Evolutionary conservation across 2,113 vertebrate species (phyloP).

Genomic region (Aleadryas rufinucha): DNA sequence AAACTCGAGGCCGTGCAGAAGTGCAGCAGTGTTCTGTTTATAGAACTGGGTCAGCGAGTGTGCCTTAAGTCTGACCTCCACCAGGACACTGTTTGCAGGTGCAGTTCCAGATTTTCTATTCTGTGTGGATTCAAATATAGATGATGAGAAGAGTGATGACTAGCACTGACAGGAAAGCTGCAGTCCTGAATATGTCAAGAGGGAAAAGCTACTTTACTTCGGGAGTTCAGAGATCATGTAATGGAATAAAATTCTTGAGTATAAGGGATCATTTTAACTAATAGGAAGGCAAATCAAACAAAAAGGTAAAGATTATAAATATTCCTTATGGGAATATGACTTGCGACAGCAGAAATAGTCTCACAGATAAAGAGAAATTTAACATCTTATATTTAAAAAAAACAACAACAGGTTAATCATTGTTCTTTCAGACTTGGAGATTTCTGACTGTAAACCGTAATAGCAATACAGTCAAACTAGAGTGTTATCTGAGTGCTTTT

Average conservation of each 20-base stretch:
- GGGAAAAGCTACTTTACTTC: neutral
- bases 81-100: neutral
- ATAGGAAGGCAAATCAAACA: neutral
- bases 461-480: neutral
- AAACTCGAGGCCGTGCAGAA: neutral
- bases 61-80: constrained; percentile 8
- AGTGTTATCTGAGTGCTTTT: neutral
- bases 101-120: neutral
- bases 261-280: neutral
- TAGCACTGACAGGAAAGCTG: neutral
- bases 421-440: neutral
- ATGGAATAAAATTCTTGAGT: neutral
- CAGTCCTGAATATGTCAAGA: neutral
- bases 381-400: neutral
- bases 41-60: neutral
- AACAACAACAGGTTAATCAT: neutral
- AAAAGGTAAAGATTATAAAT: neutral
- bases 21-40: neutral
- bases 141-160: neutral
- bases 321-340: neutral
- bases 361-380: neutral
- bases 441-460: neutral
- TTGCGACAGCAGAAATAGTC: neutral
- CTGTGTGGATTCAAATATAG: neutral
- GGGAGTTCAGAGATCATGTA: neutral